phyloP scores from a whole-genome alignment of 2,113 vertebrate species.

The Lagopus leucura region DNA sequence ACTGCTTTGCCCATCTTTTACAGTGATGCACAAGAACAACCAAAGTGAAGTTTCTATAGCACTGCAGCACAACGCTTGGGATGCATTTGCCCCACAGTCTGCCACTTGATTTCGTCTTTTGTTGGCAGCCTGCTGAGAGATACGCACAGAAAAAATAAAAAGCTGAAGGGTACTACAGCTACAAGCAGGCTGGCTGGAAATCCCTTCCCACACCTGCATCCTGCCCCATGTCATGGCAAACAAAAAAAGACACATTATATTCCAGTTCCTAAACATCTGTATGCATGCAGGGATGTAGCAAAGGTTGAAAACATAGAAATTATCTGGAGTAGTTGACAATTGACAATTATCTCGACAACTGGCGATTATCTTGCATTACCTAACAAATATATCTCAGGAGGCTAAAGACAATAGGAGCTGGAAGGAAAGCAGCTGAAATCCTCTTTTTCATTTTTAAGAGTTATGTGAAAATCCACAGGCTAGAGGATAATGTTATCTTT shows the following conservation, averaged over 20 bases:
- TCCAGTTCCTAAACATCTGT: not conserved
- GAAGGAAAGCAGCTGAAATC: not conserved
- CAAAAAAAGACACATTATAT: not conserved
- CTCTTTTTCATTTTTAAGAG: not conserved
- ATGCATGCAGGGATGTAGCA: not conserved
- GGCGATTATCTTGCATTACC: not conserved
- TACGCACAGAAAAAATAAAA: not conserved
- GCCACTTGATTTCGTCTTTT: not conserved
- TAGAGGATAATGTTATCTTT: not conserved
- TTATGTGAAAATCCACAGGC: not conserved
- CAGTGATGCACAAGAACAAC: slow-evolving; percentile 10
- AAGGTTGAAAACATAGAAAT: not conserved
- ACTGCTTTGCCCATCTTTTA: not conserved
- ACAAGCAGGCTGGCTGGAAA: not conserved
- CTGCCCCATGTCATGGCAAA: not conserved
- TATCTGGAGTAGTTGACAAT: not conserved
- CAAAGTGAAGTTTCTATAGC: not conserved
- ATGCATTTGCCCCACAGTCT: not conserved
- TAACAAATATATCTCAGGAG: not conserved
- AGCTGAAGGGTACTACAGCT: not conserved
- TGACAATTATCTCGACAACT: not conserved
- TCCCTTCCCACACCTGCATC: not conserved
- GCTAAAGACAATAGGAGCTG: not conserved
- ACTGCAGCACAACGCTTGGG: not conserved
- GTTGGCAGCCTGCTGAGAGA: not conserved